These are phyloP conservation scores for Sorex fumeus DNA, from an alignment of 2,113 vertebrate species.

Conservation along the genomic window DNA sequence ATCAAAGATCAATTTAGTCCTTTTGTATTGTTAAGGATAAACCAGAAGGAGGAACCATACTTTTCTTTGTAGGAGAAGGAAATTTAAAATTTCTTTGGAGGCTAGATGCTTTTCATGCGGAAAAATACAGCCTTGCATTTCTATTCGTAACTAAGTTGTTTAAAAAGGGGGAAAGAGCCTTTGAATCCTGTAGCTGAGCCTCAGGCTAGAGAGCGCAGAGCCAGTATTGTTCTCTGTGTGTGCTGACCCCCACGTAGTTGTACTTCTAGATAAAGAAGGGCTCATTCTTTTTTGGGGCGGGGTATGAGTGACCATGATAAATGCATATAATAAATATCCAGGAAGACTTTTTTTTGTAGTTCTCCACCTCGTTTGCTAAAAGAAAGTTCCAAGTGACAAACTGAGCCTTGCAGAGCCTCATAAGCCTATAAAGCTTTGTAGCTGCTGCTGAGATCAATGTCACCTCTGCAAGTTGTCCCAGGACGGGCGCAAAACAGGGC, in stretches of 20 bases:
- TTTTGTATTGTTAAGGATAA: conserved; percentile 63
- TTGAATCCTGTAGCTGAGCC: conserved; percentile 48
- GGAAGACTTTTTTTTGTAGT: conserved; percentile 84
- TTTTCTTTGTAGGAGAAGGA: conserved; percentile 58
- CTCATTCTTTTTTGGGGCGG: not conserved
- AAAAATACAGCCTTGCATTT: conserved; percentile 65
- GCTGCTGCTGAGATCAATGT: conserved; percentile 80
- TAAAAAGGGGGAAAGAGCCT: conserved; percentile 63
- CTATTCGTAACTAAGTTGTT: conserved; percentile 64
- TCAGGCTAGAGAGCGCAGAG: conserved; percentile 1
- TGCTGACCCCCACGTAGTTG: not conserved
- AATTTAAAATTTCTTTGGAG: conserved; percentile 67
- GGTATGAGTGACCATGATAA: conserved; percentile 82
- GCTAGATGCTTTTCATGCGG: conserved; percentile 67
- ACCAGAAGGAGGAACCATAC: conserved; percentile 6
- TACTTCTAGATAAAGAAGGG: conserved; percentile 60
- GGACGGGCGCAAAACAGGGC: conserved; percentile 76
- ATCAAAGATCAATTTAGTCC: conserved; percentile 74
- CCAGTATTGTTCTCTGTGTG: not conserved
- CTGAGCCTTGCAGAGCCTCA: conserved; percentile 47
- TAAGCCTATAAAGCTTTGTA: conserved; percentile 68
- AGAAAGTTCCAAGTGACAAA: conserved; percentile 80
- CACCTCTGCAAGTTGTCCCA: conserved; percentile 83
- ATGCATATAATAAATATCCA: conserved; percentile 84
- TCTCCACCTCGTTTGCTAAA: conserved; percentile 85